Percentiles rank a stretch among this genome's conserved stretches.
Conservation (phyloP, 2,888 invertebrate genomes). For the Epirrita christyi region DNA sequence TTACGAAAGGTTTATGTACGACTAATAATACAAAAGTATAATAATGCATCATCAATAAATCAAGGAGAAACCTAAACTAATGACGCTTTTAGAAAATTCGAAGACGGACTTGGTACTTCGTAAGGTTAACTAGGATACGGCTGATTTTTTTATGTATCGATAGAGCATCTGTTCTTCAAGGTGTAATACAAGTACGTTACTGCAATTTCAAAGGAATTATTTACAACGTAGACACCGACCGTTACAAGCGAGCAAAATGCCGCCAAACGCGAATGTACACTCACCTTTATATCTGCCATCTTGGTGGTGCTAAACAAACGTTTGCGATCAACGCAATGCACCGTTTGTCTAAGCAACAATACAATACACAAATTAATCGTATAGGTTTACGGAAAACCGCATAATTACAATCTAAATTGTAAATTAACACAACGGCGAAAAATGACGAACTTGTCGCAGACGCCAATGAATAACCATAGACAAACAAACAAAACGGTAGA, state of each 20-base stretch:
- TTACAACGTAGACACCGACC: slow-evolving; percentile 52
- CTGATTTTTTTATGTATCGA: neutral
- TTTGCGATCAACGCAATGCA: slow-evolving; percentile 70
- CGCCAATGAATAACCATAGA: slow-evolving; percentile 64
- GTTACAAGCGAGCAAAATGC: slow-evolving; percentile 76
- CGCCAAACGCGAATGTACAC: slow-evolving; percentile 65
- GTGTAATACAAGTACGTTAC: neutral
- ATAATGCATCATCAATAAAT: neutral
- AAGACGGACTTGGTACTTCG: slow-evolving; percentile 1
- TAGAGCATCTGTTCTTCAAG: neutral
- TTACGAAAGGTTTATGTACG: too few species aligned
- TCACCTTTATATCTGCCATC: slow-evolving; percentile 85
- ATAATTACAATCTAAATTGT: slow-evolving; percentile 57
- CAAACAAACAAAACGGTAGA: slow-evolving; percentile 30
- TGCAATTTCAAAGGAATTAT: slow-evolving; percentile 2
- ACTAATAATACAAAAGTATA: neutral
- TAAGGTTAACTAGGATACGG: slow-evolving; percentile 8
- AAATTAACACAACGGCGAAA: slow-evolving; percentile 54
- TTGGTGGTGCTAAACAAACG: slow-evolving; percentile 66
- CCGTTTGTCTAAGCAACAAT: slow-evolving; percentile 58
- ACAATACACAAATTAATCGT: slow-evolving; percentile 53
- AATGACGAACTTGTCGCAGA: slow-evolving; percentile 55
- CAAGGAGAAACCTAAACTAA: neutral
- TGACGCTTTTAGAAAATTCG: neutral
- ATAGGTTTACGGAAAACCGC: slow-evolving; percentile 58